Base-by-base conservation (phyloP, 2,888 invertebrate genomes). In the Taphrorychus bicolor region DNA sequence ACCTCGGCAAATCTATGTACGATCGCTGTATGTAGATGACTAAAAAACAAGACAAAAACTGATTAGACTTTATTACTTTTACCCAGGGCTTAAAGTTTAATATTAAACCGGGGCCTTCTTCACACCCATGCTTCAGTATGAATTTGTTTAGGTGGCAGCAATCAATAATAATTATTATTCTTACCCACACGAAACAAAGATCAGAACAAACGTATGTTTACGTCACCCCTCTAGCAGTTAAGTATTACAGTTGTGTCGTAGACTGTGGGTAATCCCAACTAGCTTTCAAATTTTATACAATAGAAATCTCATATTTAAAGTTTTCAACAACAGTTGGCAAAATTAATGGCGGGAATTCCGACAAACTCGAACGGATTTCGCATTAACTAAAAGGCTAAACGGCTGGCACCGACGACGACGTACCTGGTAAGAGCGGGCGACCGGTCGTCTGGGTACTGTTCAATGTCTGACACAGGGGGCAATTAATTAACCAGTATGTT, bases 11-110 rank as follows among this genome's bases (percentile, higher is more conserved):
- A 88, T 51, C 91, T 90, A 71, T 92, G 89, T 59, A 92, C 87
- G 74, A 95, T 91, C 24, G 95, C 92, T 75, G 92, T 87, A 84
- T 97, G 97, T 74, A 97, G 85, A 82, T 91, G 89, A 76, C 95
- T 95, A 86, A 48, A 85, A 83, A 76, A 51, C 14, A 1, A 16
- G 11, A 32, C n/a, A n/a, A n/a, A n/a, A n/a, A n/a, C n/a, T n/a
- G n/a, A n/a, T n/a, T n/a, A n/a, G n/a, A n/a, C n/a, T n/a, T n/a
- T 32, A 32, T 32, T 32, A 32, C 32, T 32, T 32, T 32, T 9
- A 32, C 11, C 2, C 7, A 32, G 7, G 9, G 7, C 32, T 32
- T 32, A 3, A 1, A 3, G 32, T 32, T 32, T n/a, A n/a, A n/a
- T n/a, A n/a, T n/a, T n/a, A n/a, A n/a, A n/a, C n/a, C n/a, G n/a